Base-by-base conservation (phyloP, 2,797 vertebrate genomes). In the Sebastes trivittatus region DNA sequence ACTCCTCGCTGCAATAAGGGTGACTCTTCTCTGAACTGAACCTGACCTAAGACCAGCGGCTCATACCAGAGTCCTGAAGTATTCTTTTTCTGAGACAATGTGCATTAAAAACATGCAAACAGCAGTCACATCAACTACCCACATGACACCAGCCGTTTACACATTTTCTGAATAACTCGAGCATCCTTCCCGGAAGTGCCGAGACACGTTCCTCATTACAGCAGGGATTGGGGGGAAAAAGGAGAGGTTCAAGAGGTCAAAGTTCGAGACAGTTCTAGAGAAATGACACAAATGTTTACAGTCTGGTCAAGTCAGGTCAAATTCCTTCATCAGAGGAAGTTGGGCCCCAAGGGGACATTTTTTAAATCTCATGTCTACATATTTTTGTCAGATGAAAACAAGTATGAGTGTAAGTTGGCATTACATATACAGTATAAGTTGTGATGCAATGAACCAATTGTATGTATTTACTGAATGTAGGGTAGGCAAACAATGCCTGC, bases 171-270 rank as follows among this genome's bases (percentile, higher is more conserved):
- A 96, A 95, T 93, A 93, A 88, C 63, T 95, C 25, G 34, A 82
- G 36, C 85, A 83, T 90, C 90, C 94, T 97, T 97, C 94, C 95
- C 46, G 95, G 96, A 97, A 97, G 93, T 91, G 86, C 36, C 29
- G 2, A 71, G 88, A 88, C 89, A 93, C 94, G 96, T 96, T 97
- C 95, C 95, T 94, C 90, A 96, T 95, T 95, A 93, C 95, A 92
- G 94, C 90, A 91, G 94, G 93, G 95, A 96, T 89, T 88, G 74
- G 61, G n/a, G 80, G 82, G 95, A 95, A 65, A 92, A 93, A 93
- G 89, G 91, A 90, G 74, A 87, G 92, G 92, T 91, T 95, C 85
- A 94, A 93, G 85, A 93, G 95, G 94, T 93, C 95, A 95, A 84
- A 81, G 90, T 89, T 91, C 70, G 88, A 91, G 86, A 91, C 91